Conservation (phyloP, 2,888 invertebrate genomes). For the Epinotia brunnichana region DNA sequence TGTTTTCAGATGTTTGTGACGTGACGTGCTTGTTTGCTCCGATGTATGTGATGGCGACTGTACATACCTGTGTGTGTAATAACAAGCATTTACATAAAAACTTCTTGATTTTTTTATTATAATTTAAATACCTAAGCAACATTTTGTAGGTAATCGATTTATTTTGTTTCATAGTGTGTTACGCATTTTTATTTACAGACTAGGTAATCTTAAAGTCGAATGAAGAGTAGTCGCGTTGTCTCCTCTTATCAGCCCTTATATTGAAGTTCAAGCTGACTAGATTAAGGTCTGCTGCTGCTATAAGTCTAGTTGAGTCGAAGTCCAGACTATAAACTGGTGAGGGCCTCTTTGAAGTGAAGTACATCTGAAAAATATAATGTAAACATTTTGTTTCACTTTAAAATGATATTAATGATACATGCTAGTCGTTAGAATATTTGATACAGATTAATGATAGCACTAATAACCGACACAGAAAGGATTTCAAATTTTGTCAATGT, state of each 20-base stretch:
- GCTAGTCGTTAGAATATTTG: neutral
- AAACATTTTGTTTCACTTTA: neutral
- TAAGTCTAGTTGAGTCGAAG: constrained; percentile 68
- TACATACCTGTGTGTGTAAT: neutral
- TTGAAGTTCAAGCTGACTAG: constrained; percentile 68
- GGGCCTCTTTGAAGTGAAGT: constrained; percentile 69
- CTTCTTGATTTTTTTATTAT: neutral
- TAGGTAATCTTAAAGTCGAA: constrained; percentile 54
- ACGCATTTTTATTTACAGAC: neutral
- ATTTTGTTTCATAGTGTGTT: neutral
- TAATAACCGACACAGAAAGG: too few species aligned
- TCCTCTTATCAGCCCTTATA: constrained; percentile 51
- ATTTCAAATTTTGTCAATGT: neutral
- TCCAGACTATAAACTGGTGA: constrained; percentile 76
- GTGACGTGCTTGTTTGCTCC: too few species aligned
- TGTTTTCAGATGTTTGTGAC: too few species aligned
- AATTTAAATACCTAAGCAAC: neutral
- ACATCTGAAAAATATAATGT: constrained; percentile 65
- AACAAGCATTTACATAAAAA: neutral
- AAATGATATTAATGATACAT: neutral
- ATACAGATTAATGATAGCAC: neutral
- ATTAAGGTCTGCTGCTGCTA: constrained; percentile 71
- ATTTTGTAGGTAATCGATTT: neutral
- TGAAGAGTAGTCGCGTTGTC: constrained; percentile 64
- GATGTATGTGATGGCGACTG: too few species aligned